Conservation (phyloP, 2,888 invertebrate species). For the Beris morrisii region DNA sequence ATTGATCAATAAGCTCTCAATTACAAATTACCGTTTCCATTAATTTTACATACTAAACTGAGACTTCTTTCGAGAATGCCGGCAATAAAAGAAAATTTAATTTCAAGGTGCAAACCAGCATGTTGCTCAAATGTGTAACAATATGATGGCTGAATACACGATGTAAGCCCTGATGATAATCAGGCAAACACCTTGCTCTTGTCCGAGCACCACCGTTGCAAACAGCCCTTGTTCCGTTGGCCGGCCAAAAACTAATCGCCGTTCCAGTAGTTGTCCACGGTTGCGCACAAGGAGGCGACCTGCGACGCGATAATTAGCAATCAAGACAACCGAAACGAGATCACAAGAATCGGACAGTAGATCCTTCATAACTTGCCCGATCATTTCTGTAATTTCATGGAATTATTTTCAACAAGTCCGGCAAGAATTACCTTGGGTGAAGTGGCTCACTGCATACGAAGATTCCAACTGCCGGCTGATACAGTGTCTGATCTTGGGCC, state of each 20-base stretch:
- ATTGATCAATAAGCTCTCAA: too few species aligned
- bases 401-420: constrained; percentile 30
- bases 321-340: constrained; percentile 31
- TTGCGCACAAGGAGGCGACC: constrained; percentile 13
- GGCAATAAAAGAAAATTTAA: too few species aligned
- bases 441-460: background rate
- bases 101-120: constrained; percentile 29
- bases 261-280: constrained; percentile 30
- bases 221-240: constrained; percentile 7
- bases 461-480: background rate
- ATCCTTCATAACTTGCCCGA: background rate
- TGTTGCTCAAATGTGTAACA: constrained; percentile 8
- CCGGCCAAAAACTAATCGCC: constrained; percentile 16
- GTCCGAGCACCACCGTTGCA: constrained; percentile 23
- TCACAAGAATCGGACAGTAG: background rate
- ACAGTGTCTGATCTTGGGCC: constrained; percentile 7
- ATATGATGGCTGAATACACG: constrained; percentile 1
- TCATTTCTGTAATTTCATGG: constrained; percentile 31
- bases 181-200: constrained; percentile 28
- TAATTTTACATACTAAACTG: too few species aligned
- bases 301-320: constrained; percentile 35
- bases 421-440: background rate
- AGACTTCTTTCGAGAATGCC: too few species aligned
- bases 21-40: too few species aligned
- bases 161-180: constrained; percentile 22